Base-by-base conservation (phyloP, 2,113 vertebrate genomes). In the Pollachius pollachius region DNA sequence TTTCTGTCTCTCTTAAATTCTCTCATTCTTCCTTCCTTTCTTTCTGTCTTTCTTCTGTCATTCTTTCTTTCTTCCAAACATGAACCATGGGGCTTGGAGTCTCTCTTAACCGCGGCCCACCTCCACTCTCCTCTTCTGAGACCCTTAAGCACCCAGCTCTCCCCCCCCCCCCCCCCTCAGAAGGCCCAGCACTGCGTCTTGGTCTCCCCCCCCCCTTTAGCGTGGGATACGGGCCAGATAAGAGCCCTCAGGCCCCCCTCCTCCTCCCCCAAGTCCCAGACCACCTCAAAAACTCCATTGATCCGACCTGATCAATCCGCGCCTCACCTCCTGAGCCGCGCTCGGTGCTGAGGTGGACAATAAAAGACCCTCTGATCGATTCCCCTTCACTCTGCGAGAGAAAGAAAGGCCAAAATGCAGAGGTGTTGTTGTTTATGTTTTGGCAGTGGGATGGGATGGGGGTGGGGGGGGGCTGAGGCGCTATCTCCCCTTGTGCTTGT, bases 71-170 rank as follows among this genome's bases (percentile, higher is more conserved):
- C 18, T 60, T 18, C 79, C 77, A 52, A 70, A 34, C 30, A 4
- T 6, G 30, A 34, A 83, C 72, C 72, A 71, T 68, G 78, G 78
- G 79, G 76, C 79, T 56, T 23, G 62, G 59, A 76, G 85, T 77
- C 79, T 67, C 78, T 69, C 75, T 77, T 83, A 84, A 83, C 84
- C 80, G 74, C 81, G 72, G 75, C 73, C 76, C 74, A 87, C 81
- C 85, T 82, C 85, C 64, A 77, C 84, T 77, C 74, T 72, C 81
- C 72, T 72, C 81, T 86, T 83, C 83, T 84, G 77, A 84, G 79
- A 83, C 81, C 75, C 79, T 68, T 65, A 87, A 76, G 69, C 68
- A 74, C 21, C 79, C 67, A 27, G 63, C 21, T 21, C 60, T 16
- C 62, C 68, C 62, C 8, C 27, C 78, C 65, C 62, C 82, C 6